Percentiles rank a stretch among this genome's conserved stretches.
Conservation (phyloP, 1,140 invertebrate genomes). For the Zaprionus ornatus region DNA sequence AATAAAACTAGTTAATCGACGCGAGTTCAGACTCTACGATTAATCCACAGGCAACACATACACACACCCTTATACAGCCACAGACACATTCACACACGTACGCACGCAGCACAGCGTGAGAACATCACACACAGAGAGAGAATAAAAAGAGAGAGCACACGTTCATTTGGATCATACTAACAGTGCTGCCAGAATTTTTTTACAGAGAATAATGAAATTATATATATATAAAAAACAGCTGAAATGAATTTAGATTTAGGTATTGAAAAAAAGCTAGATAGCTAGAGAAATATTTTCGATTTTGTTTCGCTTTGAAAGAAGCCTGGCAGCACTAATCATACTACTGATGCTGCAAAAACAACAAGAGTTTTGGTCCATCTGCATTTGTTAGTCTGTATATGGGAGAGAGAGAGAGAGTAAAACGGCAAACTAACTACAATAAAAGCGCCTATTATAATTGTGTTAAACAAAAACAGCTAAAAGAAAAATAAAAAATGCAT, state of each 20-base stretch:
- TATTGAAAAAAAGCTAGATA: too few relatives aligned
- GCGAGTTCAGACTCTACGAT: slow-evolving; percentile 46
- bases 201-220: too few relatives aligned
- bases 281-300: too few relatives aligned
- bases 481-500: slow-evolving; percentile 36
- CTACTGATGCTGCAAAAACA: slow-evolving; percentile 17
- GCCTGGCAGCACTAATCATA: too few relatives aligned
- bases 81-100: slow-evolving; percentile 11
- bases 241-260: too few relatives aligned
- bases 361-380: slow-evolving; percentile 19
- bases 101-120: slow-evolving; percentile 4
- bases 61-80: neutral
- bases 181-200: too few relatives aligned
- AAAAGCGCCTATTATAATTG: slow-evolving; percentile 40
- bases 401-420: slow-evolving; percentile 1
- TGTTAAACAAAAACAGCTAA: slow-evolving; percentile 38
- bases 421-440: slow-evolving; percentile 31
- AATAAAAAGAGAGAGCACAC: slow-evolving; percentile 5
- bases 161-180: slow-evolving; percentile 10
- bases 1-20: slow-evolving; percentile 75
- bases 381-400: slow-evolving; percentile 16
- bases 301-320: too few relatives aligned
- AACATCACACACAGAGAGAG: neutral
- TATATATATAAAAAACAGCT: too few relatives aligned
- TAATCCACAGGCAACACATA: slow-evolving; percentile 38